These are phyloP conservation scores for silkworm (Bombyx mori) DNA, from an alignment of 1,140 invertebrate genomes.

Conservation along the genomic window DNA sequence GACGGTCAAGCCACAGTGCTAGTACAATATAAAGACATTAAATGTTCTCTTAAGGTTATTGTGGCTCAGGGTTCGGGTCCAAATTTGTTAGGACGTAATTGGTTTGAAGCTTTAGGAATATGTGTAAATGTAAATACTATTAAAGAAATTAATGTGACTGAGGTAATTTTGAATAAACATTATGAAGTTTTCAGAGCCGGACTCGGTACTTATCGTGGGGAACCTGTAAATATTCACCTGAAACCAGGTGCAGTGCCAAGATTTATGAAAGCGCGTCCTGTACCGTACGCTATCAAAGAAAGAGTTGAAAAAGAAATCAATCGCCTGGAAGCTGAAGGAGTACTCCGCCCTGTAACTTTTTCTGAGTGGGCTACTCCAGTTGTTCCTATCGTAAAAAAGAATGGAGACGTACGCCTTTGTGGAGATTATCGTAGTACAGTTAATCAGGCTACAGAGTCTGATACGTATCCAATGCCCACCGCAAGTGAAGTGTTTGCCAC, in stretches of 20 bases:
- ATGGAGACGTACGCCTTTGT: slow-evolving; percentile 24
- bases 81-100: no score
- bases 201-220: slow-evolving; percentile 23
- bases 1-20: slow-evolving; percentile 1
- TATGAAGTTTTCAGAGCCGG: slow-evolving; percentile 19
- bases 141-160: background rate
- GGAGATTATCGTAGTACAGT: slow-evolving; percentile 28
- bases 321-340: slow-evolving; percentile 31
- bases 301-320: slow-evolving; percentile 49
- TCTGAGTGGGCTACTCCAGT: slow-evolving; percentile 30
- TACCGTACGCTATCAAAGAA: slow-evolving; percentile 41
- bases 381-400: slow-evolving; percentile 21
- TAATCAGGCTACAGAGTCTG: slow-evolving; percentile 29
- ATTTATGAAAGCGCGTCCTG: slow-evolving; percentile 25
- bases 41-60: no score
- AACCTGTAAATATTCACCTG: slow-evolving; percentile 19
- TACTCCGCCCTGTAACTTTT: slow-evolving; percentile 25
- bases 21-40: slow-evolving; percentile 16
- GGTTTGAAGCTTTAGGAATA: no score
- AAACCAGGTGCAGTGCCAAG: slow-evolving; percentile 13
- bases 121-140: no score
- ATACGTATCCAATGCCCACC: slow-evolving; percentile 9
- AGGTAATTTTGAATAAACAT: slow-evolving; percentile 15
- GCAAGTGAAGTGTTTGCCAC: slow-evolving; percentile 33
- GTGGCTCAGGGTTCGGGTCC: no score